A percentile compares a stretch with the other conserved stretches of the same genome.
Evolutionary conservation across 2,888 invertebrate genomes (phyloP).

Genomic region (Meandrusa payeni): DNA sequence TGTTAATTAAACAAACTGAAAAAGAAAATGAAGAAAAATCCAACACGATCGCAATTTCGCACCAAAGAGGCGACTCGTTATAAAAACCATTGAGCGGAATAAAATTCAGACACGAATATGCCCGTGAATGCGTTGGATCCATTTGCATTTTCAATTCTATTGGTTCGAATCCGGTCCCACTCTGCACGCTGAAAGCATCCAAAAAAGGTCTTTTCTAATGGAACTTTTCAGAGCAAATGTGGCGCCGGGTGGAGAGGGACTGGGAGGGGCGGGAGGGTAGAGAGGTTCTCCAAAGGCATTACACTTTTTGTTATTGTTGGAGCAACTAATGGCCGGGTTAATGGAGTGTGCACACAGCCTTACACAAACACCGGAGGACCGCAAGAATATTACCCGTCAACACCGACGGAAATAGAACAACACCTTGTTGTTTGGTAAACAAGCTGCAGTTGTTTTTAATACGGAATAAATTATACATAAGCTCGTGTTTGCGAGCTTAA

Average conservation of each 20-base stretch:
- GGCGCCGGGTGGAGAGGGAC: too few species aligned
- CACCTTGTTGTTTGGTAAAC: slow-evolving; percentile 14
- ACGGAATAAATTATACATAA: background rate
- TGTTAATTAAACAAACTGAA: too few species aligned
- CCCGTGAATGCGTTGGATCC: slow-evolving; percentile 9
- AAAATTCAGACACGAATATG: slow-evolving; percentile 9
- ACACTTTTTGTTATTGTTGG: slow-evolving; percentile 22
- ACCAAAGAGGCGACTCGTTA: slow-evolving; percentile 8
- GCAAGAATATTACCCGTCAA: slow-evolving; percentile 6
- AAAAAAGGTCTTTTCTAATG: slow-evolving; percentile 22
- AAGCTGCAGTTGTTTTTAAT: slow-evolving; percentile 5
- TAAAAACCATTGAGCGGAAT: slow-evolving; percentile 12
- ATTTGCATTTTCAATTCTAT: slow-evolving; percentile 23
- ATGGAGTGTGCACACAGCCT: slow-evolving; percentile 19
- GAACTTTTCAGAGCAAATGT: slow-evolving; percentile 21
- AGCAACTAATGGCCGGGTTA: slow-evolving; percentile 21
- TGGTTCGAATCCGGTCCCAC: slow-evolving; percentile 11
- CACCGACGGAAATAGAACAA: slow-evolving; percentile 1
- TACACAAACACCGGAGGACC: slow-evolving; percentile 9
- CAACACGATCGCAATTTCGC: slow-evolving; percentile 2
- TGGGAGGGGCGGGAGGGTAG: background rate
- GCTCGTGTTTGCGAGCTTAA: too few species aligned
- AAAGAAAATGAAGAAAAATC: too few species aligned
- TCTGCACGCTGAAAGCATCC: slow-evolving; percentile 16
- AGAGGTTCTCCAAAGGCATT: slow-evolving; percentile 12